Base-by-base conservation (phyloP, 2,113 vertebrate genomes). In the Pycnonotus jocosus region DNA sequence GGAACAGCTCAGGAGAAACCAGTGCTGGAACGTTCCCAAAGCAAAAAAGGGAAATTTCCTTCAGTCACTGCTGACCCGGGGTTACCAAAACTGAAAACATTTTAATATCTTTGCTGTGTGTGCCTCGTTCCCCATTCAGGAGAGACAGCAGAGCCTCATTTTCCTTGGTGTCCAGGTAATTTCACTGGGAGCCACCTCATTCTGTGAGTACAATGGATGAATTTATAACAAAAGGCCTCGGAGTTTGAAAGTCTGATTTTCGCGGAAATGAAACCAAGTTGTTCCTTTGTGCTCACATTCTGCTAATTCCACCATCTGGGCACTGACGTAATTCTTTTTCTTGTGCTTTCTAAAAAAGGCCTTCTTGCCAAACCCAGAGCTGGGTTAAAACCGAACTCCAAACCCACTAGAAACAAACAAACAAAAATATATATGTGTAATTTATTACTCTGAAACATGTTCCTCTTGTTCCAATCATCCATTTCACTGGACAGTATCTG, bases 291-390 rank as follows among this genome's bases (percentile, higher is more conserved):
- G 81, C 72, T 93, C 45, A 3, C 68, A 9, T 50, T 57, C 76
- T 73, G 79, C 86, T 81, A 17, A 58, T 92, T 83, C 51, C 86
- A 62, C 82, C 42, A 64, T 53, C 37, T n/a, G 86, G 79, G 76
- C 37, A 42, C 61, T 28, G 88, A 88, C 2, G 18, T n/a, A 31
- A 73, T 80, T 85, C 54, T 87, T 83, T 57, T 86, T 45, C 74
- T 80, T 86, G 40, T 14, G 60, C 83, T 94, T 92, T 92, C 82
- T 47, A 84, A 86, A 93, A 81, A 88, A 69, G 64, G 54, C 69
- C 38, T 44, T 8, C 69, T 74, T 83, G 83, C 69, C 91, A 95
- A 95, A 86, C 80, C 83, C 73, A 66, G 66, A 77, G 70, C 4
- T 92, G 62, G 66, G 84, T 85, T 92, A 62, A 93, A 95, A 79